phyloP scores from a whole-genome alignment of 2,113 vertebrate genomes.

The Malurus cyaneus region DNA sequence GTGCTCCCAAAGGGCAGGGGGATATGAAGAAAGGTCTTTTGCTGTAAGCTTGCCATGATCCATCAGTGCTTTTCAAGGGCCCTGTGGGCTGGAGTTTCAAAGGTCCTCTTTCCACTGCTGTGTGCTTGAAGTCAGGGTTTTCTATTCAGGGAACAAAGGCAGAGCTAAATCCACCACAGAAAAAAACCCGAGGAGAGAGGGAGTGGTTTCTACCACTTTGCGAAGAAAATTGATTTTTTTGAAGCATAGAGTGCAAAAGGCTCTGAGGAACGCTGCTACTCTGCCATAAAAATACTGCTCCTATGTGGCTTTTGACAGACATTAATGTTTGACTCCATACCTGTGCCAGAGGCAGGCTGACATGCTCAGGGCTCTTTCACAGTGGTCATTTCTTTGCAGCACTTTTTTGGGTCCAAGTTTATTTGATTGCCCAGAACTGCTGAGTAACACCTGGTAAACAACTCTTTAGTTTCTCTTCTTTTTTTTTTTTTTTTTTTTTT shows the following conservation, averaged over 20 bases:
- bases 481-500: background rate
- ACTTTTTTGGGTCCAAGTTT: background rate
- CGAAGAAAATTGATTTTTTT: background rate
- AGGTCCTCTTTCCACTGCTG: background rate
- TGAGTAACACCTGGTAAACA: background rate
- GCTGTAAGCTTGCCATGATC: background rate
- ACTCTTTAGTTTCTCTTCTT: background rate
- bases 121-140: background rate
- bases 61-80: background rate
- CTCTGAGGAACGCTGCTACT: background rate
- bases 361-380: background rate
- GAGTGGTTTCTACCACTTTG: background rate
- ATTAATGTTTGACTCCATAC: fast-evolving
- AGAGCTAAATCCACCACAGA: background rate
- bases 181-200: background rate
- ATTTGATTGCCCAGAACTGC: background rate
- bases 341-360: background rate
- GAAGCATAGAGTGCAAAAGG: background rate
- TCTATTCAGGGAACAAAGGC: background rate
- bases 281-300: background rate
- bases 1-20: background rate
- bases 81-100: background rate
- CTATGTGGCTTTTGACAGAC: background rate
- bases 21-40: background rate
- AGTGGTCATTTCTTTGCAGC: background rate